Evolutionary conservation across 2,888 invertebrate genomes (phyloP), one percentile per base, ranked within the genome.

Genomic region (Parnassius mnemosyne): DNA sequence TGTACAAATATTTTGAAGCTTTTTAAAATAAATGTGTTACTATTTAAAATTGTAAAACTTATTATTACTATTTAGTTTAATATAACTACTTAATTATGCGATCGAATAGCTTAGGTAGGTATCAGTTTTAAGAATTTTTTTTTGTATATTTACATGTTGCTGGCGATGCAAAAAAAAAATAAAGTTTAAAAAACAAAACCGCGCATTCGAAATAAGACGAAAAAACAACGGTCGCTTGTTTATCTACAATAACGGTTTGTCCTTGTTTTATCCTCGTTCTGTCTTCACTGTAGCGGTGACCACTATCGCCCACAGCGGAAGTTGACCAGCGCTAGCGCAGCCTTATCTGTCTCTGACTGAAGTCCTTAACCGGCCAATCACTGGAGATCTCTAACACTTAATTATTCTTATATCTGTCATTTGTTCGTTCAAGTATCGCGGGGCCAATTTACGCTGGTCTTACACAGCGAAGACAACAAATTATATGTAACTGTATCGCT

Each of bases 311-410:
- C 60, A 62, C 67, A 69, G 65, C 77, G 77, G 77, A 77, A 75
- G 71, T 67, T 58, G 69, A 64, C 66, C 77, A 75, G 78, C 84
- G 79, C 78, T 71, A 65, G 74, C 78, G 77, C 74, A 73, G 70
- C 80, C 81, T 83, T 80, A 83, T 87, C 87, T 88, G 83, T 79
- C 71, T 58, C 70, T 68, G 71, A 71, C 79, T 77, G 77, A 80
- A 83, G 78, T 75, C 69, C 68, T 66, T 64, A 60, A 56, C 69
- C 73, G 72, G 71, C 85, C 84, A 85, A 77, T 71, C 75, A 72
- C 70, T 69, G 62, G 69, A 76, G 84, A 80, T 76, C 83, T 77
- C 72, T 73, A 68, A 64, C 71, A 66, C 71, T 69, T 68, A 65
- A 66, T 72, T 69, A 69, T 71, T 71, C 73, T 76, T 74, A 66